Conservation (phyloP, 2,113 vertebrate genomes). For the Capricornis sumatraensis region DNA sequence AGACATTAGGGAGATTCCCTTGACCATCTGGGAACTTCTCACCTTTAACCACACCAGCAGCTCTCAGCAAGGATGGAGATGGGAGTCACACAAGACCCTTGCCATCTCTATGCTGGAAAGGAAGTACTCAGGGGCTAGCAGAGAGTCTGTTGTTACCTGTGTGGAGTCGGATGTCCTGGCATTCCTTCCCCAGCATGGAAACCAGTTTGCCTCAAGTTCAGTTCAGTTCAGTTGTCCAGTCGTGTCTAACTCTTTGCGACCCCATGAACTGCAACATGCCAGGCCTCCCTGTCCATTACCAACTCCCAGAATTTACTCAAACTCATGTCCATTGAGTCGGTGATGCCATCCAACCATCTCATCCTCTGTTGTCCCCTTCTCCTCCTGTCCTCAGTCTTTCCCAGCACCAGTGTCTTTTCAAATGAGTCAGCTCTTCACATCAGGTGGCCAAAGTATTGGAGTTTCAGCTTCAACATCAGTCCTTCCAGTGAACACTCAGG, state of each 20-base stretch:
- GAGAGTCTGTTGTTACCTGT: background rate
- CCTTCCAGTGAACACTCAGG: background rate
- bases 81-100: background rate
- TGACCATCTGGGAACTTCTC: background rate
- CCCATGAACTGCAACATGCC: background rate
- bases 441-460: background rate
- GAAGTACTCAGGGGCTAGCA: background rate
- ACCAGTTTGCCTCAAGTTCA: background rate
- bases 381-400: background rate
- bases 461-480: background rate
- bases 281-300: background rate
- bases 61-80: background rate
- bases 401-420: background rate
- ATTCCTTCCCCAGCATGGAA: background rate
- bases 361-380: background rate
- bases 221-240: background rate
- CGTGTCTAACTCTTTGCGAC: fast-evolving
- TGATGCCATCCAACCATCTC: background rate
- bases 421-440: background rate
- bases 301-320: background rate
- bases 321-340: background rate
- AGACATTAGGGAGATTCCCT: background rate
- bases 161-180: background rate
- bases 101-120: background rate
- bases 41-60: background rate